Base-by-base conservation (phyloP, 2,113 vertebrate genomes). In the Pipra filicauda region DNA sequence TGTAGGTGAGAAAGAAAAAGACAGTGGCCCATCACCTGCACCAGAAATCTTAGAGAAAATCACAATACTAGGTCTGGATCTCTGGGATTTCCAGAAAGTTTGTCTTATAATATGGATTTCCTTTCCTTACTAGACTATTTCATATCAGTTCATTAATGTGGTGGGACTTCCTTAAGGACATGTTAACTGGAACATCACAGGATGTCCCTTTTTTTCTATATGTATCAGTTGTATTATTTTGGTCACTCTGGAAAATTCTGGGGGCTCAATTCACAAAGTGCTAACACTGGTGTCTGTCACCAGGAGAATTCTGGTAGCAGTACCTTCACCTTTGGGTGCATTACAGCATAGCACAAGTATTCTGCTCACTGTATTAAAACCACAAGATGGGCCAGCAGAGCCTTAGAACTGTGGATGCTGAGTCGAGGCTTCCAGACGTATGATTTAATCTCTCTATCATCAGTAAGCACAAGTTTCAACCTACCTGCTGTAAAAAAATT, bases 231-330 rank as follows among this genome's bases (percentile, higher is more conserved):
- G 12, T 43, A 58, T 73, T 92, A 46, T 73, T 91, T 59, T 70
- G 31, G 8, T 54, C 48, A 55, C 24, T 35, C 16, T 84, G 41
- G 61, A 95, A 54, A 81, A 51, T 67, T 41, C 52, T 35, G 37
- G 5, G 35, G 27, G 2, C 18, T 62, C 0, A 1, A 8, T 77
- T 81, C 35, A 23, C 11, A 15, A 62, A 59, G 9, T 2, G 0
- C 8, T 18, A 31, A 5, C 0, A 1, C 13, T 65, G 9, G 19
- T 62, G 22, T 62, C 51, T 39, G 19, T 37, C 41, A 59, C 20
- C 10, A 26, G 51, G 5, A 72, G 16, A 89, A 35, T 19, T 39
- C 69, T 84, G 67, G 14, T 30, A 78, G n/a, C 52, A 67, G 37
- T 7, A 71, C 12, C 12, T 73, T 78, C 21, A 6, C 11, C 39